These are phyloP conservation scores for Urechis unicinctus DNA, from an alignment of 2,888 invertebrate genomes.

Conservation along the genomic window DNA sequence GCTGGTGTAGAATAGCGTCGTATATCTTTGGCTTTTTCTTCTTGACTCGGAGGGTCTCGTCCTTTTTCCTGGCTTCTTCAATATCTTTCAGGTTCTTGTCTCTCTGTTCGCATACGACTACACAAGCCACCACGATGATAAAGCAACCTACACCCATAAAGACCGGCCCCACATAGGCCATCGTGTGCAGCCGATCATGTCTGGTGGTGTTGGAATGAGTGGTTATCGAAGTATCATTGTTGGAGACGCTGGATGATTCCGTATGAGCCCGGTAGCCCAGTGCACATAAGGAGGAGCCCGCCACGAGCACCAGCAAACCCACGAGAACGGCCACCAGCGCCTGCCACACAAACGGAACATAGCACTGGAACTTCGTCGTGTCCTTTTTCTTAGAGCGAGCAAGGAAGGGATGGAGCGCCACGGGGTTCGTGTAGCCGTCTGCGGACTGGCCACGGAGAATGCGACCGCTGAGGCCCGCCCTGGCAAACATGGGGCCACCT, in stretches of 20 bases:
- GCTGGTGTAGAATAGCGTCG: background rate
- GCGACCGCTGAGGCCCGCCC: background rate
- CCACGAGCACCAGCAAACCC: conserved; percentile 14
- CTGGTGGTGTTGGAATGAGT: background rate
- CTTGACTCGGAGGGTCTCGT: background rate
- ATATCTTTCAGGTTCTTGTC: conserved; percentile 59
- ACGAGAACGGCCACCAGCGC: conserved; percentile 9
- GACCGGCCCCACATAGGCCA: conserved; percentile 93
- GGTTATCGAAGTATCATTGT: background rate
- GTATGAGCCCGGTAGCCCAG: conserved; percentile 17
- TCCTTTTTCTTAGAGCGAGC: conserved; percentile 4
- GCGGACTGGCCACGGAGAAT: background rate
- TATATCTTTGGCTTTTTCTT: background rate
- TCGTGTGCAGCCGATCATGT: conserved; percentile 26
- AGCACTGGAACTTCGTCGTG: conserved; percentile 12
- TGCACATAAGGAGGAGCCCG: conserved; percentile 17
- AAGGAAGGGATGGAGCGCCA: background rate
- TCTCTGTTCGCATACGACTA: conserved; percentile 96
- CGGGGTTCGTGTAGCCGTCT: background rate
- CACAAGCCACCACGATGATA: conserved; percentile 92
- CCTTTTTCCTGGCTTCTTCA: background rate
- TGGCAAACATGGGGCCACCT: background rate
- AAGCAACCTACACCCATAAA: conserved; percentile 98
- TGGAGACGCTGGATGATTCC: background rate
- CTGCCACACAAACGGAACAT: conserved; percentile 20